A percentile compares a stretch with the other conserved stretches of the same genome.
phyloP scores from a whole-genome alignment of 2,888 invertebrate species.

The Cepaea hortensis region DNA sequence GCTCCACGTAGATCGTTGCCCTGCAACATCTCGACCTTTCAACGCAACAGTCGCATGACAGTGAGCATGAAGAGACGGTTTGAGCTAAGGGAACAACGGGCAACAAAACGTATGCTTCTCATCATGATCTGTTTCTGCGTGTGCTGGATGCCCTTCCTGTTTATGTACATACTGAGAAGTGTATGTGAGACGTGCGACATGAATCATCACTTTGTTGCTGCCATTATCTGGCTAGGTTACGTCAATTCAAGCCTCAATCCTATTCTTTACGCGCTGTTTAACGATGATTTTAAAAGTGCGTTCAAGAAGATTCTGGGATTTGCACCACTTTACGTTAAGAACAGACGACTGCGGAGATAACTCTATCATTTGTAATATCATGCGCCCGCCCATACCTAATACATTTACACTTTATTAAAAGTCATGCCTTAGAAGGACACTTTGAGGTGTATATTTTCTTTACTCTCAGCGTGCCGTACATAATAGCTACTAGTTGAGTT shows the following conservation, averaged over 20 bases:
- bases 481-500: too few relatives aligned
- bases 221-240: conserved; percentile 76
- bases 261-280: conserved; percentile 75
- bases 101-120: conserved; percentile 76
- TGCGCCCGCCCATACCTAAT: too few relatives aligned
- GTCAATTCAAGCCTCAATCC: conserved; percentile 76
- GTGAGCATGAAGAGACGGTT: conserved; percentile 66
- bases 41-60: conserved; percentile 53
- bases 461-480: too few relatives aligned
- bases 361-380: too few relatives aligned
- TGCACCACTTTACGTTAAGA: neutral
- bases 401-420: too few relatives aligned
- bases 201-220: conserved; percentile 69
- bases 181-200: conserved; percentile 67
- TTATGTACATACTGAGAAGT: conserved; percentile 74
- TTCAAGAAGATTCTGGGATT: conserved; percentile 68
- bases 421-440: too few relatives aligned
- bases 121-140: conserved; percentile 76
- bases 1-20: conserved; percentile 51
- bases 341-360: conserved; percentile 1
- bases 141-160: conserved; percentile 77
- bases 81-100: conserved; percentile 73
- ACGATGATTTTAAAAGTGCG: conserved; percentile 75
- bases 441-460: too few relatives aligned
- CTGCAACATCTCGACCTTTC: conserved; percentile 42